Conservation (phyloP, 2,797 vertebrate species). For the Eremophila alpestris region DNA sequence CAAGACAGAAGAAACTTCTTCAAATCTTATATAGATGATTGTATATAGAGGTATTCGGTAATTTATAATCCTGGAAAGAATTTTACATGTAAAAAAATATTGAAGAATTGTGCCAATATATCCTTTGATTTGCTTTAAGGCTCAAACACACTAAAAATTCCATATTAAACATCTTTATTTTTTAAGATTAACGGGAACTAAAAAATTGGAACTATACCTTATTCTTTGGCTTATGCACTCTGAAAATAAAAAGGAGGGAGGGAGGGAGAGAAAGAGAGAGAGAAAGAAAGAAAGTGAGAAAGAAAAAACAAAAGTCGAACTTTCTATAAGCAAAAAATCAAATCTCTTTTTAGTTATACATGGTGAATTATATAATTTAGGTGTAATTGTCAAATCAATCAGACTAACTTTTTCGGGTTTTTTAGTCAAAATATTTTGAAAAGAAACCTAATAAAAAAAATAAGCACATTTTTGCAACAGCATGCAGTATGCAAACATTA, state of each 20-base stretch:
- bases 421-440: background rate
- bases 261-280: fast-evolving
- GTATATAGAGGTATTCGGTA: constrained; percentile 1
- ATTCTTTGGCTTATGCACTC: background rate
- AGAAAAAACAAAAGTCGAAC: background rate
- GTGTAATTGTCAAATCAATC: background rate
- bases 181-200: background rate
- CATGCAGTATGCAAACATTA: fast-evolving
- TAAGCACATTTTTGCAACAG: background rate
- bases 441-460: background rate
- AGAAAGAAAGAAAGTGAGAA: too few relatives aligned
- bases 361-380: background rate
- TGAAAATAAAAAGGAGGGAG: background rate
- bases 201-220: background rate
- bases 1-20: constrained; percentile 46
- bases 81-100: background rate
- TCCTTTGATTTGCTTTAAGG: background rate
- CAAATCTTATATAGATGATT: constrained; percentile 11
- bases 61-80: constrained; percentile 42
- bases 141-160: background rate
- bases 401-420: background rate
- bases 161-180: background rate
- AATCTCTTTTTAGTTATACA: background rate
- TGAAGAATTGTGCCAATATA: background rate
- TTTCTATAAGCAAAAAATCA: background rate